Conservation (phyloP, 2,797 vertebrate species). For the Austrolebias charrua region DNA sequence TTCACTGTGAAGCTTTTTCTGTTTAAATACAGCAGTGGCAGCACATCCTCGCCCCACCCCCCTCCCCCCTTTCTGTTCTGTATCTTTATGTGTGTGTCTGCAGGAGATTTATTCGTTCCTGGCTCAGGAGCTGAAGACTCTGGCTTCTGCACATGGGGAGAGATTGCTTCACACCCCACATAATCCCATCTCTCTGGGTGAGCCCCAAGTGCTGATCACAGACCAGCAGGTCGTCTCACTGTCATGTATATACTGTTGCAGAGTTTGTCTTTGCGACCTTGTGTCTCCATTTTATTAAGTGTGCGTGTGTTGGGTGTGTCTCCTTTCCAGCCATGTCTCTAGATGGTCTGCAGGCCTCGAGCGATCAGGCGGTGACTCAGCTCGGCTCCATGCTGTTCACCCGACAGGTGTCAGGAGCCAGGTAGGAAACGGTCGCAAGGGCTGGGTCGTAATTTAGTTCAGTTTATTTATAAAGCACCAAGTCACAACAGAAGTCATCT, state of each 20-base stretch:
- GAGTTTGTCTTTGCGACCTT: background rate
- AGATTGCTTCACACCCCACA: constrained; percentile 89
- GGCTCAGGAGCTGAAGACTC: constrained; percentile 85
- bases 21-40: constrained; percentile 51
- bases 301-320: constrained; percentile 16
- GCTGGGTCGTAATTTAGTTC: background rate
- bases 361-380: constrained; percentile 84
- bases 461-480: no score
- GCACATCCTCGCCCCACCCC: background rate
- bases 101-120: constrained; percentile 93
- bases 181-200: constrained; percentile 97
- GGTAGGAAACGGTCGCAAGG: constrained; percentile 75
- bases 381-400: constrained; percentile 99
- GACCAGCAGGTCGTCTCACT: background rate
- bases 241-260: background rate
- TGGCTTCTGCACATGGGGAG: constrained; percentile 87
- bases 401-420: constrained; percentile 96
- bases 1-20: constrained; percentile 57
- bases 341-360: constrained; percentile 77
- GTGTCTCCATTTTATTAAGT: background rate
- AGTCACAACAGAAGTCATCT: no score
- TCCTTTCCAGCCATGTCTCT: constrained; percentile 87
- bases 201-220: constrained; percentile 13
- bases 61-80: constrained; percentile 31
- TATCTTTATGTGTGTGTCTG: constrained; percentile 57